Evolutionary conservation across 2,797 vertebrate species (phyloP).

Genomic region (Xerus rutilus): DNA sequence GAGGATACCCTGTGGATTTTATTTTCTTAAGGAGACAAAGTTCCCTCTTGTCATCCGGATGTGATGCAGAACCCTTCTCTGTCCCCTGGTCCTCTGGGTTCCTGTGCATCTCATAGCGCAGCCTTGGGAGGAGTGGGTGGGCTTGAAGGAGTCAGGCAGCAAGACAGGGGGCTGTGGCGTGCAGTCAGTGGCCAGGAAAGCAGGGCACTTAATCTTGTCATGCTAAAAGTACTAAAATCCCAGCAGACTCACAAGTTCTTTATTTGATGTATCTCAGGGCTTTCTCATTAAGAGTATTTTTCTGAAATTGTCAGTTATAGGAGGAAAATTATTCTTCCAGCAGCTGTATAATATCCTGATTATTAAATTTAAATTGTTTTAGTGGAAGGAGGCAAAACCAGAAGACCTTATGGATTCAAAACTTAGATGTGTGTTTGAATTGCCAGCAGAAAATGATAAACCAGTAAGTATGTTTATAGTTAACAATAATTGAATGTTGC

Average conservation of each 20-base stretch:
- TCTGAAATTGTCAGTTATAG: conserved; percentile 80
- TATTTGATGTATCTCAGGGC: conserved; percentile 68
- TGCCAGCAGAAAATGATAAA: conserved; percentile 97
- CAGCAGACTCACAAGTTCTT: conserved; percentile 66
- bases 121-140: background rate
- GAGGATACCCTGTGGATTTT: background rate
- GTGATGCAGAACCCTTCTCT: too few relatives aligned
- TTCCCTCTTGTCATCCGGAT: background rate
- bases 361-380: conserved; percentile 85
- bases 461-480: conserved; percentile 90
- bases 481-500: conserved; percentile 73
- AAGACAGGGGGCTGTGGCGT: background rate
- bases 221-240: conserved; percentile 61
- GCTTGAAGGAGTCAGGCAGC: background rate
- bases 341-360: conserved; percentile 72
- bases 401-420: conserved; percentile 99
- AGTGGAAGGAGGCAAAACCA: conserved; percentile 97
- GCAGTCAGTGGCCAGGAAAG: background rate
- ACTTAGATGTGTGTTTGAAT: conserved; percentile 97
- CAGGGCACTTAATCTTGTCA: conserved; percentile 38
- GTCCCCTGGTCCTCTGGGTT: too few relatives aligned
- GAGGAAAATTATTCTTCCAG: conserved; percentile 78
- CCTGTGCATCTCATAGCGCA: background rate
- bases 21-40: background rate
- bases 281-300: conserved; percentile 81